Evolutionary conservation across 2,888 invertebrate genomes (phyloP).

Genomic region (Glyphotaelius pellucidus): DNA sequence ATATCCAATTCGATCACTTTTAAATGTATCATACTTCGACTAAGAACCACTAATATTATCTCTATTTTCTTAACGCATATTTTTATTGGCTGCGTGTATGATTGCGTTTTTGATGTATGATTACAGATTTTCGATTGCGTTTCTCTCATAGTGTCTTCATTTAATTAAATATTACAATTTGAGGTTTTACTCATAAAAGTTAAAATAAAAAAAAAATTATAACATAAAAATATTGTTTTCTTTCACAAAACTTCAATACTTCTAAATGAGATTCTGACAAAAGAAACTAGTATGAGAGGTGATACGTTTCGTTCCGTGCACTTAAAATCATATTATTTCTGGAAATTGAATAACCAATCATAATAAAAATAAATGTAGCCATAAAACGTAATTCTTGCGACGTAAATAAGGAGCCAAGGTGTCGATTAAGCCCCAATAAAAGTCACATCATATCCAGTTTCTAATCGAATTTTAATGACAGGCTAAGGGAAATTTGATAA

Average conservation of each 20-base stretch:
- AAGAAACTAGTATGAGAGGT: neutral
- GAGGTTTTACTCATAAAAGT: too few relatives aligned
- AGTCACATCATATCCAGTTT: constrained; percentile 37
- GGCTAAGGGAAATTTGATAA: constrained; percentile 62
- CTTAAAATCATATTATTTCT: neutral
- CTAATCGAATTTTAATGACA: constrained; percentile 64
- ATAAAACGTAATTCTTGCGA: neutral
- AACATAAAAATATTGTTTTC: neutral
- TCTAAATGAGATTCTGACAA: neutral
- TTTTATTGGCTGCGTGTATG: too few relatives aligned
- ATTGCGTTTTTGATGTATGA: too few relatives aligned
- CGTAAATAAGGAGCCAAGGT: constrained; percentile 24
- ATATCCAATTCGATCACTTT: too few relatives aligned
- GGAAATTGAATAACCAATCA: neutral
- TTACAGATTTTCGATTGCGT: too few relatives aligned
- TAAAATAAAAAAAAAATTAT: too few relatives aligned
- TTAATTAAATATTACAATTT: too few relatives aligned
- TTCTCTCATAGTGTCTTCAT: too few relatives aligned
- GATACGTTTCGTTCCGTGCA: neutral
- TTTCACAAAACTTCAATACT: neutral
- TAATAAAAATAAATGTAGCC: neutral
- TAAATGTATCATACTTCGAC: too few relatives aligned
- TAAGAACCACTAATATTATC: too few relatives aligned
- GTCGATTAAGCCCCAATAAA: constrained; percentile 28
- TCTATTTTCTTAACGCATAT: too few relatives aligned